phyloP scores from a whole-genome alignment of 2,888 invertebrate species.

The Ischnura elegans region DNA sequence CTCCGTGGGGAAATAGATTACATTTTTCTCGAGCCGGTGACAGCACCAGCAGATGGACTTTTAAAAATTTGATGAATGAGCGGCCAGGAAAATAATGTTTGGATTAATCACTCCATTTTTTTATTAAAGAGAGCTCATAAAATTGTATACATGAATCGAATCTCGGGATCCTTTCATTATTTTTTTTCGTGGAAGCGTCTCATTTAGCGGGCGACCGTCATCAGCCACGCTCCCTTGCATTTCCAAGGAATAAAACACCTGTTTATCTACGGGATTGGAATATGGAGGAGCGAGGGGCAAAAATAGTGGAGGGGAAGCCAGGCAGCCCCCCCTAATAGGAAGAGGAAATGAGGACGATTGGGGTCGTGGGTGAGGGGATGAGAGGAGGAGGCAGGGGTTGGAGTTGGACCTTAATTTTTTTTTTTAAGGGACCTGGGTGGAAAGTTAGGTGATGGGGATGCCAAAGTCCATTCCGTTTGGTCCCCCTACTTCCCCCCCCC shows the following conservation, averaged over 20 bases:
- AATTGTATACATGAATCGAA: background rate
- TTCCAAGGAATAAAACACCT: conserved; percentile 39
- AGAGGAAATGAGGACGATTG: conserved; percentile 26
- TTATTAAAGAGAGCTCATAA: background rate
- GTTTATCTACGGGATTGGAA: conserved; percentile 46
- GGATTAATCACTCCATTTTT: background rate
- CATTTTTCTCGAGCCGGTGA: background rate
- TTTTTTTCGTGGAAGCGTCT: background rate
- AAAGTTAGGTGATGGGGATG: background rate
- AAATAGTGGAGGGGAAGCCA: conserved; percentile 29
- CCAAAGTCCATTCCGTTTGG: background rate
- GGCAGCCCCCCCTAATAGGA: conserved; percentile 20
- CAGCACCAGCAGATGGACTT: background rate
- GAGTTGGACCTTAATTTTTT: background rate
- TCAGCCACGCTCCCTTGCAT: background rate
- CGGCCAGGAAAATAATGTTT: background rate
- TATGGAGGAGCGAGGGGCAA: background rate
- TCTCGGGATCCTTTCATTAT: background rate
- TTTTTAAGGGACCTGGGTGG: background rate
- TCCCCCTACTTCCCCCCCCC: too few relatives aligned
- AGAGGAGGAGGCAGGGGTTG: background rate
- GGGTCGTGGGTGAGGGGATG: background rate
- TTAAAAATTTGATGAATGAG: background rate
- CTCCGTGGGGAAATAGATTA: background rate
- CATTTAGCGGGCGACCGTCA: background rate